Conservation (phyloP, 2,113 vertebrate species). For the human region DNA sequence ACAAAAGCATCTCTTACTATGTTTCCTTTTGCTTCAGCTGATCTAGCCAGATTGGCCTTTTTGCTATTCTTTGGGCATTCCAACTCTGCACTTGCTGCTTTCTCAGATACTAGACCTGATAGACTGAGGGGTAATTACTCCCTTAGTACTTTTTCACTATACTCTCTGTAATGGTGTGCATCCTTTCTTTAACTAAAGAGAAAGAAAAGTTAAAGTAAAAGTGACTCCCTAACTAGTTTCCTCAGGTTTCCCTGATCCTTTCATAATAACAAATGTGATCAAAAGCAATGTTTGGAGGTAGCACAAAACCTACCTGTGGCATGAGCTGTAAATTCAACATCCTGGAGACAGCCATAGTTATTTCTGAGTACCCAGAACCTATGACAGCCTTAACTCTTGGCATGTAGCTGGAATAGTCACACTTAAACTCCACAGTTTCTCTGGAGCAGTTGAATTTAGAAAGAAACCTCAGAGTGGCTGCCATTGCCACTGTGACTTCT, state of each 20-base stretch:
- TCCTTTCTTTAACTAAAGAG: background rate
- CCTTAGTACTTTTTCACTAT: background rate
- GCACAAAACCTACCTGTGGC: constrained; percentile 87
- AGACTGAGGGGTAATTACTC: background rate
- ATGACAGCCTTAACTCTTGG: constrained; percentile 86
- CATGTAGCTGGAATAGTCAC: constrained; percentile 76
- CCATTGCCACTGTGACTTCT: constrained; percentile 89
- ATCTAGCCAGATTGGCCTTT: background rate
- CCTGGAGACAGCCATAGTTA: constrained; percentile 89
- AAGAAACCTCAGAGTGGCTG: constrained; percentile 84
- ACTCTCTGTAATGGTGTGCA: background rate
- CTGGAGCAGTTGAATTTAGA: constrained; percentile 78
- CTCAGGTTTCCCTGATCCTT: background rate
- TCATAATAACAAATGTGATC: background rate
- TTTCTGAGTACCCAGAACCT: constrained; percentile 88
- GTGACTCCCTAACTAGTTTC: background rate
- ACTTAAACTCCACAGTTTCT: constrained; percentile 72
- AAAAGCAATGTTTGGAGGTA: background rate
- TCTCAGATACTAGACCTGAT: background rate
- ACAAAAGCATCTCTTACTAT: background rate
- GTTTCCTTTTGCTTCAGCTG: background rate
- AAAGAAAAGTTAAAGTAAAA: background rate
- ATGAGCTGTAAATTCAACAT: constrained; percentile 89
- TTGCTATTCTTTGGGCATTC: background rate
- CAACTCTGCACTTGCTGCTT: background rate